Base-by-base conservation (phyloP, 2,888 invertebrate genomes). In the Yponomeuta malinellus region DNA sequence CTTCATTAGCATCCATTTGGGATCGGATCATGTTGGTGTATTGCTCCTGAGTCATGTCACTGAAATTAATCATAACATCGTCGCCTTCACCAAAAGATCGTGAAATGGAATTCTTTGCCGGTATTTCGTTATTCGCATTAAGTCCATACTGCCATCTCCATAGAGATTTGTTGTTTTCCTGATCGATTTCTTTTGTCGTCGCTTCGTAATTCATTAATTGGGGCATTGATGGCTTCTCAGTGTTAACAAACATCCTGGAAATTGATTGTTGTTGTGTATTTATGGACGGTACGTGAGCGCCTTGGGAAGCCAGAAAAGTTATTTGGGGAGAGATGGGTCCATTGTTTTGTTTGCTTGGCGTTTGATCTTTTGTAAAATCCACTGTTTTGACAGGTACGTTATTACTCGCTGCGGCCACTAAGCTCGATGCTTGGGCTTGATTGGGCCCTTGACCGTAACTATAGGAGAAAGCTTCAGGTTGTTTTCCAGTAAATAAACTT, bases 111-210 rank as follows among this genome's bases (percentile, higher is more conserved):
- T 88, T 84, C 81, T 90, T 92, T 48, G 15, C 8, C 12, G 78
- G 75, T 72, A 83, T 80, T 66, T 71, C 74, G 66, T 71, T 72
- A 75, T 82, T 88, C 31, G 84, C 75, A 74, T 87, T 89, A 65
- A 87, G 71, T 12, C 89, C 90, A 72, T 91, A 92, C 76, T 91
- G 92, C 92, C 90, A 90, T 72, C 90, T 83, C 91, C 92, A 92
- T 65, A 92, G 77, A 10, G 82, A 84, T 81, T 90, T 90, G 74
- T 84, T 86, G 71, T 76, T 82, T 72, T 91, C 90, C 75, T 83
- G 83, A 67, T 90, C 89, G 10, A 80, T 71, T 59, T 90, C 89
- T 74, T 85, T 87, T 12, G 79, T 74, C 71, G 77, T 78, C 31
- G 88, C 85, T 77, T 91, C 90, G 75, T 91, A 92, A 79, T 90